Percentiles rank a stretch among this genome's conserved stretches.
These are phyloP conservation scores for Apodemia zela DNA, from an alignment of 2,888 invertebrate species.

Conservation along the genomic window DNA sequence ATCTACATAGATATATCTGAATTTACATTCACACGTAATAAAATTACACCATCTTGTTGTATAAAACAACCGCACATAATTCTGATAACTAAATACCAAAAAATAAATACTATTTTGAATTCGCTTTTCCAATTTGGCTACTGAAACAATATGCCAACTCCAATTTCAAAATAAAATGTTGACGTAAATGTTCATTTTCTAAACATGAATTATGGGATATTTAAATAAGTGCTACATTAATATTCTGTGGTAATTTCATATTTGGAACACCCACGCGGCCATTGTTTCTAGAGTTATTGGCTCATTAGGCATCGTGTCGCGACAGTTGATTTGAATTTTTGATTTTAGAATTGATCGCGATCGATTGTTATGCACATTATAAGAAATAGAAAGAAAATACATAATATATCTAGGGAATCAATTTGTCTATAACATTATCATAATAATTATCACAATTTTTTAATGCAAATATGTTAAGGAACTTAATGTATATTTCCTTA, in stretches of 20 bases:
- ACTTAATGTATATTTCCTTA: too few species aligned
- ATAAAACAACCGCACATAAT: too few species aligned
- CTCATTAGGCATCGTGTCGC: slow-evolving; percentile 74
- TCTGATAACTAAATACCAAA: too few species aligned
- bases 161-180: background rate
- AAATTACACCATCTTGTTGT: too few species aligned
- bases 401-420: slow-evolving; percentile 17
- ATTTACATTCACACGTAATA: too few species aligned
- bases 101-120: too few species aligned
- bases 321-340: slow-evolving; percentile 73
- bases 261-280: slow-evolving; percentile 72
- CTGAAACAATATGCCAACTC: too few species aligned
- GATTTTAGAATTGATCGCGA: slow-evolving; percentile 70
- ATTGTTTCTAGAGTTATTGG: slow-evolving; percentile 78
- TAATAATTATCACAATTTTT: slow-evolving; percentile 3
- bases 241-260: slow-evolving; percentile 77
- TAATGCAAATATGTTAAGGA: background rate
- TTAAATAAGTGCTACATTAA: slow-evolving; percentile 79
- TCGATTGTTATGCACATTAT: slow-evolving; percentile 51
- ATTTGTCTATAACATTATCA: background rate
- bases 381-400: slow-evolving; percentile 50
- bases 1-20: too few species aligned
- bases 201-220: slow-evolving; percentile 48
- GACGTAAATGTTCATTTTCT: slow-evolving; percentile 23
- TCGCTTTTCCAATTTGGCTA: too few species aligned